A percentile compares a stretch with the other conserved stretches of the same genome.
Evolutionary conservation across 2,113 vertebrate species (phyloP).

Genomic region (Canis aureus): DNA sequence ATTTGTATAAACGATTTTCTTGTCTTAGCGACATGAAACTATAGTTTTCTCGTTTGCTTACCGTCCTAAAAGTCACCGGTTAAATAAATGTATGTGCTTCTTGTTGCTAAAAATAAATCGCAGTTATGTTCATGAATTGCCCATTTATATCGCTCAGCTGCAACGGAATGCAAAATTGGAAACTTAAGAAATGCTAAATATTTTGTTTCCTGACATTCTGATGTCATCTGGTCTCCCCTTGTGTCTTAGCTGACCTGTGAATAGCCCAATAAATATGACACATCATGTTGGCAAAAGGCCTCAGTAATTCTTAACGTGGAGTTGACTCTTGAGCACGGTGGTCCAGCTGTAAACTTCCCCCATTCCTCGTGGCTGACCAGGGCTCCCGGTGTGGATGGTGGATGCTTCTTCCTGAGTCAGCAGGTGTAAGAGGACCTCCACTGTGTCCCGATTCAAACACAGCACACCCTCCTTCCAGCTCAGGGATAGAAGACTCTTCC

Average conservation of each 20-base stretch:
- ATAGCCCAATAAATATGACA: slow-evolving; percentile 81
- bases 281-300: slow-evolving; percentile 81
- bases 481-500: background rate
- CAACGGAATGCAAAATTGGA: slow-evolving; percentile 69
- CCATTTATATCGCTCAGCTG: slow-evolving; percentile 63
- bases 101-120: slow-evolving; percentile 82
- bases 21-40: slow-evolving; percentile 82
- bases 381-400: accelerated
- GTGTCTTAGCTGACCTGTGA: slow-evolving; percentile 83
- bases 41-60: slow-evolving; percentile 86
- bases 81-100: slow-evolving; percentile 79
- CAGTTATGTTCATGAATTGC: slow-evolving; percentile 27
- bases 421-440: background rate
- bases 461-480: background rate
- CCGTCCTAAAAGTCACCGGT: slow-evolving; percentile 85
- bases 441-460: background rate
- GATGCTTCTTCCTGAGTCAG: accelerated
- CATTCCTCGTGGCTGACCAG: slow-evolving; percentile 69
- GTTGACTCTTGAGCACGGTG: slow-evolving; percentile 73
- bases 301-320: slow-evolving; percentile 74
- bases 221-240: slow-evolving; percentile 58
- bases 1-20: slow-evolving; percentile 83
- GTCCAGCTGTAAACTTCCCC: slow-evolving; percentile 67
- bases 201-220: slow-evolving; percentile 73
- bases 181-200: slow-evolving; percentile 79